Evolutionary conservation across 64 coral and sea anemone genomes (phyloP).

Genomic region (Montipora sp.): DNA sequence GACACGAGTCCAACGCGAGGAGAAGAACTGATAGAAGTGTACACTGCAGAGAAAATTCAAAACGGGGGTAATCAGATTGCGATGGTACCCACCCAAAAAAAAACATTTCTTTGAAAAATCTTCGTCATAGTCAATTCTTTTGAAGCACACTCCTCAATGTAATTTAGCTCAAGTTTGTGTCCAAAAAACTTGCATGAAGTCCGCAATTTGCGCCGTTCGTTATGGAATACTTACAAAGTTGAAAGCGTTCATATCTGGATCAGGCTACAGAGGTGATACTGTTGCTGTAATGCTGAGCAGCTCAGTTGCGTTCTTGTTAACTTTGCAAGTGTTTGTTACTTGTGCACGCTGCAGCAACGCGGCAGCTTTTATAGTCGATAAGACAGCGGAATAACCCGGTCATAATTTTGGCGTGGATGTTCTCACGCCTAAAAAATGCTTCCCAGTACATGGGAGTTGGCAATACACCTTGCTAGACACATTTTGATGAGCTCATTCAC

Average conservation of each 20-base stretch:
- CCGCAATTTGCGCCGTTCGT: not conserved
- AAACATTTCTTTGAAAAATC: not conserved
- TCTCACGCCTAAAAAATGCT: not conserved
- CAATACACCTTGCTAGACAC: not conserved
- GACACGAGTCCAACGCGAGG: conserved; percentile 8
- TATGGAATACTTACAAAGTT: not conserved
- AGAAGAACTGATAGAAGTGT: not conserved
- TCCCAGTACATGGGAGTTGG: not conserved
- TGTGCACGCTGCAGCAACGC: not conserved
- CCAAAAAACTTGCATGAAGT: too few species aligned
- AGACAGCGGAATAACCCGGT: not conserved
- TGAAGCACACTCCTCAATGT: too few species aligned
- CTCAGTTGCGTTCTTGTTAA: not conserved
- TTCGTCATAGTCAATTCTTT: not conserved
- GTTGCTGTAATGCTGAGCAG: not conserved
- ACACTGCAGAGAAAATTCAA: not conserved
- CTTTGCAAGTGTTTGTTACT: not conserved
- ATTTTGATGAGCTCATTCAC: too few species aligned
- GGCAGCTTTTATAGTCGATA: not conserved
- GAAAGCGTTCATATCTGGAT: not conserved
- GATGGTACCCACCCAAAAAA: too few species aligned
- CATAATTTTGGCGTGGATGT: not conserved
- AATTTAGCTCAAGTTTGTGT: too few species aligned
- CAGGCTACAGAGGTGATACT: not conserved
- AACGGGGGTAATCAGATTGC: not conserved